Percentiles rank a stretch among this genome's conserved stretches.
phyloP scores from a whole-genome alignment of 2,113 vertebrate species.

The Phylloscopus whistleri region DNA sequence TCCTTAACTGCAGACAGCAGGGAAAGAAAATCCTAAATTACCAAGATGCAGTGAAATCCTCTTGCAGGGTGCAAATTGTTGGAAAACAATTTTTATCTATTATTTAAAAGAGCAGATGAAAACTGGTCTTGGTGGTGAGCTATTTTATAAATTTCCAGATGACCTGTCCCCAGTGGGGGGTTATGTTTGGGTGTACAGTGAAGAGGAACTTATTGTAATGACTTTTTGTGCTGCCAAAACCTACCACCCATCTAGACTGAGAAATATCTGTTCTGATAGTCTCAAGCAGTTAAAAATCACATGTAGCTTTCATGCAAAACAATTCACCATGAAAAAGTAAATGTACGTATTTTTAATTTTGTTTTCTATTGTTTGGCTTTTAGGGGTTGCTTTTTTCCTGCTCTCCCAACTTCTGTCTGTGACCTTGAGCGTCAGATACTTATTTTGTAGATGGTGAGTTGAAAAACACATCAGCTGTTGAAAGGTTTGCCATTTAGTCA shows the following conservation, averaged over 20 bases:
- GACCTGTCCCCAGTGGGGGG: not conserved
- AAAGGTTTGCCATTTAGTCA: not conserved
- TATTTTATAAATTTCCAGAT: not conserved
- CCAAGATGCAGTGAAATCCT: constrained; percentile 12
- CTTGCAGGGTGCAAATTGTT: not conserved
- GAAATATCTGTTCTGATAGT: not conserved
- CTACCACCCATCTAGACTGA: not conserved
- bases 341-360: not conserved
- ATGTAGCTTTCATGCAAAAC: not conserved
- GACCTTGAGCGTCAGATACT: not conserved
- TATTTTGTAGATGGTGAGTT: not conserved
- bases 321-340: not conserved
- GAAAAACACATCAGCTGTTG: not conserved
- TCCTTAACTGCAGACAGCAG: not conserved
- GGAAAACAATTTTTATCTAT: not conserved
- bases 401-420: not conserved
- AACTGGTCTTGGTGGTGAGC: not conserved
- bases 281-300: not conserved
- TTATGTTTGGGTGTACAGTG: not conserved
- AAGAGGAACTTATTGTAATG: not conserved
- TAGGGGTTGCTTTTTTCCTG: not conserved
- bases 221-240: not conserved
- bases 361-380: not conserved
- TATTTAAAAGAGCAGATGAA: not conserved
- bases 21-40: constrained; percentile 58